Evolutionary conservation across 2,113 vertebrate species (phyloP), one percentile per base, ranked within the genome.

Genomic region (Brachyhypopomus gauderio): DNA sequence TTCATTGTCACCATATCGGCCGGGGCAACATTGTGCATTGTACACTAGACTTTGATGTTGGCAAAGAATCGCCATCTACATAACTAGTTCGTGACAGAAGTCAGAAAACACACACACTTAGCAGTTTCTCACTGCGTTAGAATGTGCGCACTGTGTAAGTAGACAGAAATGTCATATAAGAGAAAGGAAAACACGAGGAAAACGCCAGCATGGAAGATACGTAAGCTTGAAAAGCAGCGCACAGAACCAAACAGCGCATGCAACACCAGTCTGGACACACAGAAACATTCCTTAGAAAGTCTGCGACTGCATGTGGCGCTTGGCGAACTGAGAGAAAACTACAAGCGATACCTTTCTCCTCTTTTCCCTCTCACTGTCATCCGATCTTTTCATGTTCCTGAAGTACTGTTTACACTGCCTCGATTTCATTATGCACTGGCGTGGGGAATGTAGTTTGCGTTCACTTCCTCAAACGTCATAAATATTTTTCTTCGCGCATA

Each of bases 301-400:
- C 52, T 4, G 58, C 34, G 77, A 77, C 80, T 34, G 78, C 58
- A 81, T 74, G 77, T 70, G 25, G 30, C 64, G 77, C 55, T 55
- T 64, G 77, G 72, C 48, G 5, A 84, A 82, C 85, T 67, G 80
- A 83, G 90, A 92, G 90, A 92, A 92, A 93, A 93, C 89, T 90
- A 87, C 91, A 90, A 91, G 92, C 91, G 92, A 89, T 94, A 94
- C 93, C 93, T 94, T 94, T 92, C 90, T 93, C 90, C 92, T 93
- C 91, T 94, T 94, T 91, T 93, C 92, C 89, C 90, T 91, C 91
- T 93, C 93, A 92, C 92, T 92, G 92, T 93, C 92, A 92, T 90
- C 92, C 91, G 92, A 93, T 93, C 92, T 92, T 92, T 94, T 94
- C 93, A 94, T 94, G 88, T 94, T 93, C 91, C 90, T 91, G 90